Evolutionary conservation across 2,797 vertebrate species (phyloP).

Genomic region (Scomberomorus guttatus): DNA sequence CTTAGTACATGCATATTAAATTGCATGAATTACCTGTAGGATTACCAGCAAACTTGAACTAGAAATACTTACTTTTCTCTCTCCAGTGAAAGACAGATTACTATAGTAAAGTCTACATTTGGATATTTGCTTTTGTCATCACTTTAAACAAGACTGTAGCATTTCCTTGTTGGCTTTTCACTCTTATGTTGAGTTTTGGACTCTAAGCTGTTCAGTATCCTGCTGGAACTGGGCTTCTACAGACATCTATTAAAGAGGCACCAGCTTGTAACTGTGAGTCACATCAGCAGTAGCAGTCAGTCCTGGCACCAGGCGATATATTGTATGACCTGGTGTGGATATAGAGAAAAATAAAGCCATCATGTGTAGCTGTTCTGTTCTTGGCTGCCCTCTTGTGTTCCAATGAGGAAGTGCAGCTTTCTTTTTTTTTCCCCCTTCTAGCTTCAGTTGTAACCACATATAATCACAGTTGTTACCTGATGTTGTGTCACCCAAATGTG

Average conservation of each 20-base stretch:
- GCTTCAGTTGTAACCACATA: not conserved
- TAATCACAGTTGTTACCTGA: not conserved
- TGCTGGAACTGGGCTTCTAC: not conserved
- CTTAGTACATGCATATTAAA: too few relatives aligned
- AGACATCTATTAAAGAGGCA: constrained; percentile 8
- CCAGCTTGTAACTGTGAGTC: constrained; percentile 2
- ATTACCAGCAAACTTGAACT: not conserved
- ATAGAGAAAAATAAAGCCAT: constrained; percentile 26
- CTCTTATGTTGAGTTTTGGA: not conserved
- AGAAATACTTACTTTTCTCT: not conserved
- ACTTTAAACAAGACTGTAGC: not conserved
- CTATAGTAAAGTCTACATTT: constrained; percentile 7
- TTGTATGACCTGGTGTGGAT: not conserved
- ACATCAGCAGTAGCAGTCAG: constrained; percentile 7
- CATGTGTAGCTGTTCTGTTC: constrained; percentile 7
- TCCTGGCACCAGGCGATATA: not conserved
- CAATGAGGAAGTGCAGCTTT: constrained; percentile 39
- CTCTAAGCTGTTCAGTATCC: not conserved
- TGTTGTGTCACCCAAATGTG: not conserved
- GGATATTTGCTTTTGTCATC: not conserved
- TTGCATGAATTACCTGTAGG: too few relatives aligned
- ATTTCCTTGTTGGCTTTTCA: constrained; percentile 5
- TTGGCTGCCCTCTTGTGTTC: constrained; percentile 75
- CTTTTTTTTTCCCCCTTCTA: not conserved
- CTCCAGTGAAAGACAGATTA: not conserved